phyloP scores from a whole-genome alignment of 2,797 vertebrate genomes.

The Girardinus metallicus region DNA sequence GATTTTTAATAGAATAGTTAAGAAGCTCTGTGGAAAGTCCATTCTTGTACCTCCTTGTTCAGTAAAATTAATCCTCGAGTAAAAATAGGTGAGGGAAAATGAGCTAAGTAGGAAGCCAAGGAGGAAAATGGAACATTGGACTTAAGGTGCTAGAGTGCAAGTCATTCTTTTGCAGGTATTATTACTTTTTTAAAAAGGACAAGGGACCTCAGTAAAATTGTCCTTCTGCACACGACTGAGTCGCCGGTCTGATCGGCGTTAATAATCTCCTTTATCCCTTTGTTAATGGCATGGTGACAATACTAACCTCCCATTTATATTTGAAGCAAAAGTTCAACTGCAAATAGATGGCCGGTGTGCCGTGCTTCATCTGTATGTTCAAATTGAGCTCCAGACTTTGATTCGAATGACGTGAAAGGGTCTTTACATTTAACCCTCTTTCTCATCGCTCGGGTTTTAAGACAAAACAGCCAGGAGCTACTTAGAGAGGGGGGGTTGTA shows the following conservation, averaged over 20 bases:
- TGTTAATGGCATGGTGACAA: constrained; percentile 77
- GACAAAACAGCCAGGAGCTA: constrained; percentile 51
- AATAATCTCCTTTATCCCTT: constrained; percentile 83
- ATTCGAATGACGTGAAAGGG: constrained; percentile 66
- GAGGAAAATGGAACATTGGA: constrained; percentile 80
- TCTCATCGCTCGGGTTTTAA: constrained; percentile 65
- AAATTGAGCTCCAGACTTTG: constrained; percentile 73
- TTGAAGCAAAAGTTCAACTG: constrained; percentile 81
- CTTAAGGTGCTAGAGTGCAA: constrained; percentile 87
- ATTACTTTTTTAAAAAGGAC: constrained; percentile 76
- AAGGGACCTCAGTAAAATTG: constrained; percentile 71
- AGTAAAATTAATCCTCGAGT: constrained; percentile 98
- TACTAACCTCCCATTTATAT: constrained; percentile 80
- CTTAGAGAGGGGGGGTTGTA: constrained; percentile 45
- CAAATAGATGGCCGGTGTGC: constrained; percentile 57
- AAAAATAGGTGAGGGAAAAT: constrained; percentile 95
- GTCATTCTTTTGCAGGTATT: constrained; percentile 78
- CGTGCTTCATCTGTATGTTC: constrained; percentile 49
- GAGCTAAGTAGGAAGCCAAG: constrained; percentile 75
- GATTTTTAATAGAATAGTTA: constrained; percentile 99
- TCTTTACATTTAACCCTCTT: constrained; percentile 76
- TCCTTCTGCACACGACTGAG: constrained; percentile 75
- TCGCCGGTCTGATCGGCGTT: constrained; percentile 75
- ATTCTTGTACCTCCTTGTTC: constrained; percentile 88
- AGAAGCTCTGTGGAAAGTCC: constrained; percentile 85